phyloP scores from a whole-genome alignment of 2,113 vertebrate species.

The Callocephalon fimbriatum region DNA sequence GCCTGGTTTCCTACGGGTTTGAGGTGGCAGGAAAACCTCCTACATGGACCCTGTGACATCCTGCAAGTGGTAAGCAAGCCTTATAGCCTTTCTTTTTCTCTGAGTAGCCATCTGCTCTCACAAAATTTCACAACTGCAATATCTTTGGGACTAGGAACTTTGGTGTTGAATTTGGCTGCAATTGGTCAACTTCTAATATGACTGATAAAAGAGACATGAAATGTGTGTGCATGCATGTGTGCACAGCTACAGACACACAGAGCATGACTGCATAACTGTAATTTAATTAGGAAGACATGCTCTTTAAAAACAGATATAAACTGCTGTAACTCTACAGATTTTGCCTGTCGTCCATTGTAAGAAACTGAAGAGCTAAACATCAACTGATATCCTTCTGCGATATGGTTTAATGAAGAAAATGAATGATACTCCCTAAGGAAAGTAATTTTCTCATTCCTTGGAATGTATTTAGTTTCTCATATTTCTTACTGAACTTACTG shows the following conservation, averaged over 20 bases:
- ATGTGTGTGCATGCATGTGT: rapidly evolving
- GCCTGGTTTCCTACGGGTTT: not conserved
- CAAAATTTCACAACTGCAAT: not conserved
- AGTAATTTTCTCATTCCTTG: not conserved
- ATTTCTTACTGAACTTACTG: not conserved
- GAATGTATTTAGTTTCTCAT: not conserved
- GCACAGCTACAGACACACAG: not conserved
- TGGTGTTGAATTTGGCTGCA: not conserved
- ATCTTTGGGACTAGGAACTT: not conserved
- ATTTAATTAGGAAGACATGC: not conserved
- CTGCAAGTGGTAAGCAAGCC: not conserved
- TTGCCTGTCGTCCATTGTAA: not conserved
- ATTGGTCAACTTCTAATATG: not conserved
- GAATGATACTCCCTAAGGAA: not conserved
- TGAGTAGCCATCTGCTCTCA: not conserved
- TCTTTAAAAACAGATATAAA: not conserved
- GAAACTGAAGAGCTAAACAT: not conserved
- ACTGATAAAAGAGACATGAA: not conserved
- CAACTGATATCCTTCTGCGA: not conserved
- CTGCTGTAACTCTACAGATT: not conserved
- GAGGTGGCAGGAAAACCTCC: not conserved
- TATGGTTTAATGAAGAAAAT: constrained; percentile 2
- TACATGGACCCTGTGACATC: not conserved
- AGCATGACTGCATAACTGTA: not conserved
- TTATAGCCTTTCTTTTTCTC: not conserved